Evolutionary conservation across 2,113 vertebrate genomes (phyloP).

Genomic region (Poecilia latipinna): DNA sequence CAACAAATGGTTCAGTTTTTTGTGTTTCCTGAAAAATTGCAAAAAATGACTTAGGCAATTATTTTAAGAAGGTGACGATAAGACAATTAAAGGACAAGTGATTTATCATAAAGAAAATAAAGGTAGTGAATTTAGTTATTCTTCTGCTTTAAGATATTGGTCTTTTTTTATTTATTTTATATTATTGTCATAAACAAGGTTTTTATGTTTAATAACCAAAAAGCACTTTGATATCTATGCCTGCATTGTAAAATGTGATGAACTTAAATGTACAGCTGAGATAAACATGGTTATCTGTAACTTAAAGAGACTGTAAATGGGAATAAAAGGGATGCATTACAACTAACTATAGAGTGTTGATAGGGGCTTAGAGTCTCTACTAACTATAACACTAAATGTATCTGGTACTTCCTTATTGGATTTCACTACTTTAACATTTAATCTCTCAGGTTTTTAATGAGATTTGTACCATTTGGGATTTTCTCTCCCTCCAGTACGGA

Average conservation of each 20-base stretch:
- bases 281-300: not conserved
- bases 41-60: too few species aligned
- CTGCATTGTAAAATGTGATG: too few species aligned
- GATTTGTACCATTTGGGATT: too few species aligned
- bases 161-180: not conserved
- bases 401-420: not conserved
- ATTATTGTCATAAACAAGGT: too few species aligned
- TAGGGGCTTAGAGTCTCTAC: not conserved
- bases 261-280: too few species aligned
- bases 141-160: not conserved
- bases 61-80: too few species aligned
- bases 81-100: slow-evolving; percentile 38
- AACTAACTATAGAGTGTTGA: not conserved
- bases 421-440: not conserved
- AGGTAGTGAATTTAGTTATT: not conserved
- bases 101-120: slow-evolving; percentile 25
- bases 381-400: not conserved
- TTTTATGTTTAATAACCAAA: not conserved
- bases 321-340: not conserved
- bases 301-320: not conserved
- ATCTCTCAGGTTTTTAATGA: too few species aligned
- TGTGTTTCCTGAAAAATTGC: too few species aligned
- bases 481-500: too few species aligned
- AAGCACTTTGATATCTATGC: not conserved
- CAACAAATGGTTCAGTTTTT: too few species aligned